A percentile compares a stretch with the other conserved stretches of the same genome.
These are phyloP conservation scores for Arctopsyche grandis DNA, from an alignment of 1,140 invertebrate genomes.

Conservation along the genomic window DNA sequence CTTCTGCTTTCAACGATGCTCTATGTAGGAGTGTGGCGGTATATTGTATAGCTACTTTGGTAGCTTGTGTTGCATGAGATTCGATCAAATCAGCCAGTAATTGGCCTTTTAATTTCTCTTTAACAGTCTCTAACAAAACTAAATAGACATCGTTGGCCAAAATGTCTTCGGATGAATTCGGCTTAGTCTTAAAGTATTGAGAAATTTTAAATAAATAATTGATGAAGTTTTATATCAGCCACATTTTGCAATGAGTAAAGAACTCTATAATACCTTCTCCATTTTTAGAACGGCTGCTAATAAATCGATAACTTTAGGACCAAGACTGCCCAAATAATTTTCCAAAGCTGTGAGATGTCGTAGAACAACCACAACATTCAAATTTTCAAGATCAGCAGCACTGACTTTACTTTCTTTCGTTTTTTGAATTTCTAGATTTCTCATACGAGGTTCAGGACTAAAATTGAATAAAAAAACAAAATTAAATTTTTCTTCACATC, in stretches of 20 bases:
- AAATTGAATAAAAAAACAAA: not conserved
- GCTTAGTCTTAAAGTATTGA: constrained; percentile 59
- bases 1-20: constrained; percentile 61
- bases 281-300: constrained; percentile 78
- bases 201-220: not conserved
- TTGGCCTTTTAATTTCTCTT: constrained; percentile 86
- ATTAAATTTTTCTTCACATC: too few species aligned
- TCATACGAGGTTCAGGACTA: not conserved
- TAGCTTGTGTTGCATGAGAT: constrained; percentile 70
- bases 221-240: not conserved
- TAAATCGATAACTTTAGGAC: constrained; percentile 79
- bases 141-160: constrained; percentile 75
- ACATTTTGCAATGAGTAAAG: not conserved
- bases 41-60: constrained; percentile 69
- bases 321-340: constrained; percentile 81
- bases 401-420: constrained; percentile 30
- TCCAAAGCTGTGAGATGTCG: constrained; percentile 81
- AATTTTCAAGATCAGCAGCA: constrained; percentile 18
- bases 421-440: not conserved
- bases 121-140: constrained; percentile 82
- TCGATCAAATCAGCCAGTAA: constrained; percentile 79
- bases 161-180: constrained; percentile 79
- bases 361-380: constrained; percentile 75
- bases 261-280: constrained; percentile 70
- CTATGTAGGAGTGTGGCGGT: constrained; percentile 75